Evolutionary conservation across 2,797 vertebrate species (phyloP).

Genomic region (Cossypha heuglini): DNA sequence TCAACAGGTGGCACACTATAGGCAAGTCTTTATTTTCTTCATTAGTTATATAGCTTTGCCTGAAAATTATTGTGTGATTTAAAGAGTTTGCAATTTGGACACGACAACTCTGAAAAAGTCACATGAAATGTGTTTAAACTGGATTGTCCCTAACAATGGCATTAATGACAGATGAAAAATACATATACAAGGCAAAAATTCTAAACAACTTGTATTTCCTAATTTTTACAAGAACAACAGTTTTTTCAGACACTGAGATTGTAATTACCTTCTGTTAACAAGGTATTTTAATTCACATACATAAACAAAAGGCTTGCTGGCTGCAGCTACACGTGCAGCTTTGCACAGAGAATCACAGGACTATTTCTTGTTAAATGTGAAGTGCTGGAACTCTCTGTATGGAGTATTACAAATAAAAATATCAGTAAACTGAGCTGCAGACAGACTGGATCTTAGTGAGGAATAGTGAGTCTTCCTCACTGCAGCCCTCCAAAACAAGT

Average conservation of each 20-base stretch:
- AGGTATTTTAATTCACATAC: not conserved
- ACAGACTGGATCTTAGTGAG: not conserved
- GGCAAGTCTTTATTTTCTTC: not conserved
- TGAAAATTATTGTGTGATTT: not conserved
- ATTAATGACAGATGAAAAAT: not conserved
- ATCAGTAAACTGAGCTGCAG: not conserved
- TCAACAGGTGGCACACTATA: slow-evolving; percentile 48
- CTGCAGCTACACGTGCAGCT: not conserved
- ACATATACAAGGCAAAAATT: not conserved
- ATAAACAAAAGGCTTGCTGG: not conserved
- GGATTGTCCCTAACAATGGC: not conserved
- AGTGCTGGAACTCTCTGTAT: not conserved
- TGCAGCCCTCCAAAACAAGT: not conserved
- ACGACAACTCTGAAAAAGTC: not conserved
- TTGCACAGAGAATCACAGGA: not conserved
- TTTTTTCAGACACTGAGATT: not conserved
- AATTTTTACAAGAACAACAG: not conserved
- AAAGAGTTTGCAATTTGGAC: not conserved
- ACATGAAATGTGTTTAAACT: not conserved
- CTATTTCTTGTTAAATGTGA: not conserved
- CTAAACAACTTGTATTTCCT: not conserved
- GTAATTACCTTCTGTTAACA: not conserved
- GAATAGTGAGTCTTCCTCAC: not conserved
- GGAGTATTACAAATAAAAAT: not conserved
- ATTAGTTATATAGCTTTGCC: not conserved